A percentile compares a stretch with the other conserved stretches of the same genome.
phyloP scores from a whole-genome alignment of 2,797 vertebrate genomes.

The Heteromormyrus szaboi region DNA sequence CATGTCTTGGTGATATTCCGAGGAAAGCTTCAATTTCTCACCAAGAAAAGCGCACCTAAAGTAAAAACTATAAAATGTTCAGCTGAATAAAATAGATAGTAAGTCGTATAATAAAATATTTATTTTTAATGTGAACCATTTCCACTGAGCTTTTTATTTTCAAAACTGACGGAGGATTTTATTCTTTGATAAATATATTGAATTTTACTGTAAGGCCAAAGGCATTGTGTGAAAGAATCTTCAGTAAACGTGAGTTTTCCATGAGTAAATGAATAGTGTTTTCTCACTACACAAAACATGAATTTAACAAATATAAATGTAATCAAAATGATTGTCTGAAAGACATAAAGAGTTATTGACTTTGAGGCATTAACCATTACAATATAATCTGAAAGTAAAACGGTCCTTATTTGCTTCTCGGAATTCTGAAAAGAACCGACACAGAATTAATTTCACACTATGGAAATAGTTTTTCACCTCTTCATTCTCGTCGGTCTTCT shows the following conservation, averaged over 20 bases:
- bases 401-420: not conserved
- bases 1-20: not conserved
- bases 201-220: not conserved
- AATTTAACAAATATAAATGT: not conserved
- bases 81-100: not conserved
- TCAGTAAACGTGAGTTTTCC: not conserved
- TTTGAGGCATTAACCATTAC: not conserved
- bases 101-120: not conserved
- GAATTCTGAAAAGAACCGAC: not conserved
- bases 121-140: not conserved
- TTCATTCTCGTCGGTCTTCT: not conserved
- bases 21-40: not conserved
- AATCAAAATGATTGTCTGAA: not conserved
- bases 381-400: not conserved
- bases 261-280: not conserved
- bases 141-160: not conserved
- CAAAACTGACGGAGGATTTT: not conserved
- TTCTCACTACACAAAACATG: not conserved
- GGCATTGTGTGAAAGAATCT: not conserved
- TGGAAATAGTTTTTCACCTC: not conserved
- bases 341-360: not conserved
- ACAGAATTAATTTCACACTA: not conserved
- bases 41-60: not conserved
- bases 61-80: not conserved
- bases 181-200: constrained; percentile 1